Percentiles rank a stretch among this genome's conserved stretches.
These are phyloP conservation scores for Araneus ventricosus DNA, from an alignment of 1,140 invertebrate species.

Conservation along the genomic window DNA sequence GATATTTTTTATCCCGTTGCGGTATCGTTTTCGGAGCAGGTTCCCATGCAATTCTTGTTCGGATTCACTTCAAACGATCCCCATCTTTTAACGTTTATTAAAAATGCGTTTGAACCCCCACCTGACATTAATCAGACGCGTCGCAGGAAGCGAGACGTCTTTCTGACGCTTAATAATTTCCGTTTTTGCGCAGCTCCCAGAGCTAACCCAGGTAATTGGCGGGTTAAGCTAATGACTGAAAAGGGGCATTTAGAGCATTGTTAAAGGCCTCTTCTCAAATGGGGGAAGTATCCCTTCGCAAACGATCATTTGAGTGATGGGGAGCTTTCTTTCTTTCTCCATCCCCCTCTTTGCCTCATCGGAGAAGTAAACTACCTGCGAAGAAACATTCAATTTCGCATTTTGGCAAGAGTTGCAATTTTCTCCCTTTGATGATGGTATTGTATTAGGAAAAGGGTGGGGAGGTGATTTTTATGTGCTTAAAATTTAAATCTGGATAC, in stretches of 20 bases:
- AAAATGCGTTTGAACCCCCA: neutral
- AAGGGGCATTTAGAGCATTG: neutral
- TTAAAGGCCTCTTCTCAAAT: neutral
- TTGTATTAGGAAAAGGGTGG: no score
- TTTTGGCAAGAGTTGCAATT: no score
- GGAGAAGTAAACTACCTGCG: neutral
- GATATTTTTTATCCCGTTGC: neutral
- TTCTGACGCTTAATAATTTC: constrained; percentile 8
- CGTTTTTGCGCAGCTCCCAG: neutral
- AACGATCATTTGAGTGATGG: neutral
- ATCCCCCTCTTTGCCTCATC: neutral
- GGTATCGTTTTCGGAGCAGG: neutral
- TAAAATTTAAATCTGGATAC: no score
- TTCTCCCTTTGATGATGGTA: no score
- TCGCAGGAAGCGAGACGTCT: neutral
- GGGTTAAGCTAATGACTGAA: constrained; percentile 11
- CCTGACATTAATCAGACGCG: neutral
- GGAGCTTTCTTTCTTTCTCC: neutral
- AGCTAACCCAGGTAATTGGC: neutral
- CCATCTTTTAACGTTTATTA: constrained; percentile 9
- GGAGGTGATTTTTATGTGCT: no score
- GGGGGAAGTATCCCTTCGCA: neutral
- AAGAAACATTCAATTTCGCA: neutral
- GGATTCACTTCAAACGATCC: neutral
- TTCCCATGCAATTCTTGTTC: neutral